Percentiles rank a stretch among this genome's conserved stretches.
phyloP scores from a whole-genome alignment of 2,113 vertebrate genomes.

The Hystrix cristata region DNA sequence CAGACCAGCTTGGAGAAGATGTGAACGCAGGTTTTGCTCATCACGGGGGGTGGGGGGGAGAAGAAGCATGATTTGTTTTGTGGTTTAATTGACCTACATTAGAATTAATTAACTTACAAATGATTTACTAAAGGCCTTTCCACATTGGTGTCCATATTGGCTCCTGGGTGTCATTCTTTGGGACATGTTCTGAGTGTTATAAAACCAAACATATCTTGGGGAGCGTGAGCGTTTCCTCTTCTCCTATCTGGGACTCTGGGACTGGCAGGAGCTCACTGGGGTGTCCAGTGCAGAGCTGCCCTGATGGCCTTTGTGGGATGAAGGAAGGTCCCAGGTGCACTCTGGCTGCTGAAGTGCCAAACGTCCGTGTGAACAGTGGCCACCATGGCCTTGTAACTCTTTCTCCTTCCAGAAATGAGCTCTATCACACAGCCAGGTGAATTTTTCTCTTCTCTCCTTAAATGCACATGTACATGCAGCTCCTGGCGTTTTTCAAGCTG shows the following conservation, averaged over 20 bases:
- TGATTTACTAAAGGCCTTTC: background rate
- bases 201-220: background rate
- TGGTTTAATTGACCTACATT: slow-evolving; percentile 31
- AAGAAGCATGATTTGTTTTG: background rate
- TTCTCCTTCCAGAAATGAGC: background rate
- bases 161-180: background rate
- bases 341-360: background rate
- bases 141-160: background rate
- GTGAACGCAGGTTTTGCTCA: background rate
- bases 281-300: background rate
- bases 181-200: background rate
- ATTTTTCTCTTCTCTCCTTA: background rate
- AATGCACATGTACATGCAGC: background rate
- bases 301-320: background rate
- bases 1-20: background rate
- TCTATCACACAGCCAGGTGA: background rate
- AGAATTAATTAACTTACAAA: slow-evolving; percentile 48
- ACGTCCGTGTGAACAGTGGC: background rate
- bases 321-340: background rate
- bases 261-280: background rate
- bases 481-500: background rate
- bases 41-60: background rate
- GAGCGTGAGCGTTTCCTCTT: background rate
- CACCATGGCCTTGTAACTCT: background rate
- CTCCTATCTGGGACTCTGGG: background rate